Evolutionary conservation across 2,113 vertebrate species (phyloP).

Genomic region (Eleginops maclovinus): DNA sequence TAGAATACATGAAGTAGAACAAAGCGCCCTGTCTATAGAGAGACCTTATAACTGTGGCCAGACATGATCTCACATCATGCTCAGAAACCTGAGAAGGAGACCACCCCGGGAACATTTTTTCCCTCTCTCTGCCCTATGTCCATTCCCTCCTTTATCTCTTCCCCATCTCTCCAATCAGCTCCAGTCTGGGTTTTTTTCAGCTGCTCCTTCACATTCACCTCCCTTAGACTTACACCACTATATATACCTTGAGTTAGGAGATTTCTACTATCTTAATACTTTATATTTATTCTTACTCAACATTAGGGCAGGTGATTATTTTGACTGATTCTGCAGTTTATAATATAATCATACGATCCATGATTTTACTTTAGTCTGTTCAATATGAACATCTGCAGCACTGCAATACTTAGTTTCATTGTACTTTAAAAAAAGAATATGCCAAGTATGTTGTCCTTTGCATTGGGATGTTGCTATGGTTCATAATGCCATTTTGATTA

Average conservation of each 20-base stretch:
- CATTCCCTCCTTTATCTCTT: constrained; percentile 51
- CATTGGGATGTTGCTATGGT: too few species aligned
- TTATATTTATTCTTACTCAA: neutral
- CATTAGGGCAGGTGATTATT: too few species aligned
- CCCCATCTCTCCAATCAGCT: constrained; percentile 30
- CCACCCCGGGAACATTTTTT: constrained; percentile 63
- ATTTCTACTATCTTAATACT: neutral
- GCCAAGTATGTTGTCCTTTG: too few species aligned
- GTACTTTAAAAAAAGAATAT: too few species aligned
- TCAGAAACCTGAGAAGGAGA: constrained; percentile 69
- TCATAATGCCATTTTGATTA: too few species aligned
- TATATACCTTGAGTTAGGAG: neutral
- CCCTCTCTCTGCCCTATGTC: neutral
- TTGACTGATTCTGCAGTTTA: too few species aligned
- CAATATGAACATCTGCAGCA: too few species aligned
- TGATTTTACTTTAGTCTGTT: too few species aligned
- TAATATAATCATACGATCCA: too few species aligned
- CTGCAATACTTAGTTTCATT: too few species aligned
- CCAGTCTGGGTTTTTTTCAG: constrained; percentile 1
- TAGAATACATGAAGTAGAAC: constrained; percentile 68
- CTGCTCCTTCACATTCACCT: constrained; percentile 6
- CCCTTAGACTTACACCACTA: neutral
- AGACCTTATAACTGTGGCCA: constrained; percentile 61
- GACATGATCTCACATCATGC: constrained; percentile 75
- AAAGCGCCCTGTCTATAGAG: constrained; percentile 59